Percentiles rank a stretch among this genome's conserved stretches.
Conservation (phyloP, 2,113 vertebrate genomes). For the Gambusia affinis region DNA sequence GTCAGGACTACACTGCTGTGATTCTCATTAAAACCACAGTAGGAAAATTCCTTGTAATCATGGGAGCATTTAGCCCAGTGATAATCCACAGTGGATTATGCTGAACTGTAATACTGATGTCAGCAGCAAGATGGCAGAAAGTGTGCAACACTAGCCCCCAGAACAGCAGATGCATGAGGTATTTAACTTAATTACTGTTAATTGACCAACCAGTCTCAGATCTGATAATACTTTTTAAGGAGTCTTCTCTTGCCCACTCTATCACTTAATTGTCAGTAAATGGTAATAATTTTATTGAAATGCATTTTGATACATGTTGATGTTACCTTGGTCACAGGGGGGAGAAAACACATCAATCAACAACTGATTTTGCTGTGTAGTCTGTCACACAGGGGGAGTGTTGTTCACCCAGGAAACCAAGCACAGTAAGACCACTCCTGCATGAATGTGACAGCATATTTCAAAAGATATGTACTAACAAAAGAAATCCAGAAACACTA, state of each 20-base stretch:
- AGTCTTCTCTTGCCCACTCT: background rate
- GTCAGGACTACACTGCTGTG: conserved; percentile 38
- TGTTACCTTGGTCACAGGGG: too few relatives aligned
- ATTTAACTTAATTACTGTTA: conserved; percentile 5
- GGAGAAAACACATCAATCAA: too few relatives aligned
- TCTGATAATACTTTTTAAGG: background rate
- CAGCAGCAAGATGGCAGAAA: conserved; percentile 55
- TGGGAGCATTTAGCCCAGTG: conserved; percentile 55
- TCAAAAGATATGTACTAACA: too few relatives aligned
- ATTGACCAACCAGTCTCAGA: conserved; percentile 13
- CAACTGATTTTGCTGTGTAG: too few relatives aligned
- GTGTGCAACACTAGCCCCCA: conserved; percentile 7
- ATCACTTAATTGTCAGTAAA: background rate
- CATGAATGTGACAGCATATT: background rate
- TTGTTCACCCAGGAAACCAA: too few relatives aligned
- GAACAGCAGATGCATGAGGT: background rate
- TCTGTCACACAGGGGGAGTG: too few relatives aligned
- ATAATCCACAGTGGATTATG: conserved; percentile 69
- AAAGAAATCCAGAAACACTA: background rate
- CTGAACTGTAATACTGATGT: conserved; percentile 18
- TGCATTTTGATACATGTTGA: too few relatives aligned
- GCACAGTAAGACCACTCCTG: too few relatives aligned
- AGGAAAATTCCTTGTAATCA: conserved; percentile 72
- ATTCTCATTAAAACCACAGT: conserved; percentile 72
- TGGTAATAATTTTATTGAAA: background rate